Base-by-base conservation (phyloP, 1,140 invertebrate species). In the Acromyrmex heyeri region DNA sequence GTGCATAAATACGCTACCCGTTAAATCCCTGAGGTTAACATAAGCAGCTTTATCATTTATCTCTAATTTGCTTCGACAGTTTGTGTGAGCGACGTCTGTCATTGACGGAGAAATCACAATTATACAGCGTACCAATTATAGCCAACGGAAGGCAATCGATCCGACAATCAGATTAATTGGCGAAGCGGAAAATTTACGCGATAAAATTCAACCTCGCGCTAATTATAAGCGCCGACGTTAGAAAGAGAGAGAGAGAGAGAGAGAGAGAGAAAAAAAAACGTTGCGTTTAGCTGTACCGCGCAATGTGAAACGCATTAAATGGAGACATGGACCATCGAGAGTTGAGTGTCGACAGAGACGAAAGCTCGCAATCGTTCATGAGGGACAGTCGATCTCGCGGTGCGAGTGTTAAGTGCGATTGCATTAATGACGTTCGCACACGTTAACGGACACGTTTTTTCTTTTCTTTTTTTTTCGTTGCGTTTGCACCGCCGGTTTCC, bases 41-140 rank as follows among this genome's bases (percentile, higher is more conserved):
- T 38, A 85, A 85, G 75, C 30, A 34, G 77, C 61, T 55, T 65
- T 78, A 48, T 76, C 48, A 30, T 75, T 75, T 83, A 83, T 62
- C 69, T 75, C 55, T 61, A 73, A 83, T 83, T 75, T 83, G 69
- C 14, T 21, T 30, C 69, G 69, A 75, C 79, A 61, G 38, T 73
- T 27, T 61, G 18, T 61, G 38, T 38, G 53, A 27, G 24, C 38
- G 27, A 61, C 55, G 67, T 72, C 67, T 48, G 67, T 73, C 79
- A 75, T 34, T 61, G 69, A 83, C 55, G 55, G 55, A 21, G 24
- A 83, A 83, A 50, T 83, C 55, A 48, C 69, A 82, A 82, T 73
- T 82, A 73, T 61, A 73, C 55, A 14, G 30, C 38, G 24, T 30
- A 55, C 55, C 67, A 82, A 82, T 82, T 82, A 82, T 7, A 24